A percentile compares a stretch with the other conserved stretches of the same genome.
Conservation (phyloP, 30 jellyfish, hydroid and myxozoan species). For the Aurelia sp. region DNA sequence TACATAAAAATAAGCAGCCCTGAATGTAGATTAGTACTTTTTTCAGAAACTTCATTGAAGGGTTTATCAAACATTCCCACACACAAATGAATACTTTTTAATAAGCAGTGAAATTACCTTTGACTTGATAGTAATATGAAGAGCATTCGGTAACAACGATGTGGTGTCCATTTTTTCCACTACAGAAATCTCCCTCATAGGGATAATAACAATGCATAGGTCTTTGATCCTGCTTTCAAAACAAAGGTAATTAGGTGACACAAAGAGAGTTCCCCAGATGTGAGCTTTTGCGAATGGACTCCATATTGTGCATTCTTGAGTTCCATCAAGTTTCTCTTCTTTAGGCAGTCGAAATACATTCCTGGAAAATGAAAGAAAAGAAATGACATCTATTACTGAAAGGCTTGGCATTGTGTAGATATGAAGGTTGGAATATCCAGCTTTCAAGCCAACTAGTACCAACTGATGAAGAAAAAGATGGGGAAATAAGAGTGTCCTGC, state of each 20-base stretch:
- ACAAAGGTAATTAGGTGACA: conserved; percentile 93
- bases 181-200: conserved; percentile 95
- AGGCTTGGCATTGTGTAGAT: too few relatives aligned
- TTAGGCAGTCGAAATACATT: conserved; percentile 89
- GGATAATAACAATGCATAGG: conserved; percentile 82
- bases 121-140: conserved; percentile 87
- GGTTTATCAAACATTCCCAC: too few relatives aligned
- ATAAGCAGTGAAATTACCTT: conserved; percentile 54
- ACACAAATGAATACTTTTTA: too few relatives aligned
- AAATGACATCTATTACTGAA: too few relatives aligned
- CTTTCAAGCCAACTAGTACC: too few relatives aligned
- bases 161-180: conserved; percentile 94
- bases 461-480: too few relatives aligned
- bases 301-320: conserved; percentile 94
- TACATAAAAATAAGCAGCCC: too few relatives aligned
- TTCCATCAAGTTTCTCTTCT: conserved; percentile 95
- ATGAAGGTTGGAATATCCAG: too few relatives aligned
- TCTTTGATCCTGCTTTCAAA: conserved; percentile 93
- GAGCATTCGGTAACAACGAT: conserved; percentile 87
- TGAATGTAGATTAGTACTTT: too few relatives aligned
- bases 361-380: conserved; percentile 28
- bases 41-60: too few relatives aligned
- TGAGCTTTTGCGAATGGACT: conserved; percentile 95
- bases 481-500: too few relatives aligned
- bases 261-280: conserved; percentile 86